A percentile compares a stretch with the other conserved stretches of the same genome.
These are phyloP conservation scores for Temnothorax nylanderi DNA, from an alignment of 1,140 invertebrate species.

Conservation along the genomic window DNA sequence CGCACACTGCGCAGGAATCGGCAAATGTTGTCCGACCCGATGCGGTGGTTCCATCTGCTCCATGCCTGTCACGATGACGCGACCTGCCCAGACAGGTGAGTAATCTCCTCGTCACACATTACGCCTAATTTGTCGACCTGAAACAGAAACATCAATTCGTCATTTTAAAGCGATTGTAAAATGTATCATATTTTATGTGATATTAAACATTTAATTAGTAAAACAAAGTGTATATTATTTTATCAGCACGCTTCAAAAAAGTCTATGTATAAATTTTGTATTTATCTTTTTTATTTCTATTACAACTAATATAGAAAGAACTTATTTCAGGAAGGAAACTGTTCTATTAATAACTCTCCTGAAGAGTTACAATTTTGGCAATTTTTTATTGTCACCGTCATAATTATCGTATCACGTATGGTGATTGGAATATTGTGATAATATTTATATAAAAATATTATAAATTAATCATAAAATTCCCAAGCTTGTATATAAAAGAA, in stretches of 20 bases:
- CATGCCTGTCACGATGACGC: slow-evolving; percentile 82
- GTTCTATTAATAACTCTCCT: not conserved
- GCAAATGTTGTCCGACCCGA: slow-evolving; percentile 86
- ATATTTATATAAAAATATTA: not conserved
- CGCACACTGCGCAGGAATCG: slow-evolving; percentile 77
- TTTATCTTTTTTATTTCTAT: not conserved
- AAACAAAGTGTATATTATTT: not conserved
- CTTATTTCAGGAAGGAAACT: not conserved
- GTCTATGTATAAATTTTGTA: not conserved
- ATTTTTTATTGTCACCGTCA: not conserved
- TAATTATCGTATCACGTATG: not conserved
- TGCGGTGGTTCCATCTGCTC: slow-evolving; percentile 87
- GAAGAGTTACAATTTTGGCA: not conserved
- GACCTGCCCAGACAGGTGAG: slow-evolving; percentile 21
- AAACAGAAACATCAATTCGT: not conserved
- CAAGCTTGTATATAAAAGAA: not conserved
- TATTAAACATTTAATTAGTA: not conserved
- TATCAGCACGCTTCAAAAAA: not conserved
- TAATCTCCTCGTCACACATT: not conserved
- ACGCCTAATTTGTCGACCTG: not conserved
- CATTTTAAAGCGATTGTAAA: not conserved
- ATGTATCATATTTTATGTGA: not conserved
- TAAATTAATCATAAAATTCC: not conserved
- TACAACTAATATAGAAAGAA: not conserved
- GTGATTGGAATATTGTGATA: not conserved